A percentile compares a stretch with the other conserved stretches of the same genome.
phyloP scores from a whole-genome alignment of 2,797 vertebrate genomes.

The Hafferia zeledoni region DNA sequence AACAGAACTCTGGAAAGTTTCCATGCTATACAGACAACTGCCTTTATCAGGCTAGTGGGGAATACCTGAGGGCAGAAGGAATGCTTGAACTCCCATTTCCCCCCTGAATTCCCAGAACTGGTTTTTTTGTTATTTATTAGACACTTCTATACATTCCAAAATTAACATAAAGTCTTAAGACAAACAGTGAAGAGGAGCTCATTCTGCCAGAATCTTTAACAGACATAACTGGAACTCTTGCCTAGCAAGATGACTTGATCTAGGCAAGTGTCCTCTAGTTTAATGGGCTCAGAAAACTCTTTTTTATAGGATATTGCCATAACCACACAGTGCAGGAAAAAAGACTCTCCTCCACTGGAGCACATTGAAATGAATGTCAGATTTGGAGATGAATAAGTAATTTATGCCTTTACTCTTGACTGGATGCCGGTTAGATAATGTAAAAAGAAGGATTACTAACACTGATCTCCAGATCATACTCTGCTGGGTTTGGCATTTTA shows the following conservation, averaged over 20 bases:
- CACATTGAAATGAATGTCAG: not conserved
- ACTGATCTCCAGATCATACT: not conserved
- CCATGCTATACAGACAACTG: accelerated
- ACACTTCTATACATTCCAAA: not conserved
- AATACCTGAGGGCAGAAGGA: not conserved
- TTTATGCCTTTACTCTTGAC: not conserved
- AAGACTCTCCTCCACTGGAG: not conserved
- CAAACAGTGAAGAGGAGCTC: not conserved
- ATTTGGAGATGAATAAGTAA: not conserved
- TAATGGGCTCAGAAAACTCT: not conserved
- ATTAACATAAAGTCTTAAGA: not conserved
- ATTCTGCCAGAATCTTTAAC: not conserved
- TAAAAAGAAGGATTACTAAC: not conserved
- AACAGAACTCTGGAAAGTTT: not conserved
- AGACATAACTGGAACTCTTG: not conserved
- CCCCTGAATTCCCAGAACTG: not conserved
- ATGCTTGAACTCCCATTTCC: not conserved
- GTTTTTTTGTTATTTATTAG: not conserved
- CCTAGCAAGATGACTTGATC: not conserved
- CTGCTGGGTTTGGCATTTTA: not conserved
- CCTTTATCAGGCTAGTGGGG: not conserved
- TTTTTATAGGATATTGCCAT: not conserved
- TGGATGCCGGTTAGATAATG: not conserved
- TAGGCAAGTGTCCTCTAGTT: not conserved
- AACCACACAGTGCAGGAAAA: not conserved